Base-by-base conservation (phyloP, 2,888 invertebrate genomes). In the Drosophila nr. perissopoda region DNA sequence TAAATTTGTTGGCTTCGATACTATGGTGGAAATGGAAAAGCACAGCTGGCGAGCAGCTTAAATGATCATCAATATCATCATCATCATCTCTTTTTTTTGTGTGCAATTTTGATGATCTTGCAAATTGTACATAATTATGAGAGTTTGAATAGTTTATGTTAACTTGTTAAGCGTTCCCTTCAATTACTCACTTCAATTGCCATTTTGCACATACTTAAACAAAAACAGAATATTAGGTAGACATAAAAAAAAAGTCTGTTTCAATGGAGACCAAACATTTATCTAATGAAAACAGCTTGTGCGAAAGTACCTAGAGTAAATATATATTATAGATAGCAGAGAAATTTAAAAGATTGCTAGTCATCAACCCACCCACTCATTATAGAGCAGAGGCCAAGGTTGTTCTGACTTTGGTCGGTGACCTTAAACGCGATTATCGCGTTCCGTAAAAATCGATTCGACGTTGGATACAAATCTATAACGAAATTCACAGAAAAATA, bases 1-100 rank as follows among this genome's bases (percentile, higher is more conserved):
- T 82, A 85, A 85, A 83, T 67, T 85, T 85, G 82, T 79, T 74
- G 80, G 21, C 16, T 53, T 45, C 52, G 42, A 60, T 51, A 68
- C 58, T 68, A 27, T 49, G 58, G 53, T 54, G 45, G 33, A 21
- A 45, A 53, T 18, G 29, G 40, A 4, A 11, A 18, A 38, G 42
- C 58, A 51, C 51, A 42, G 45, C 33, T 72, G 38, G 31, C 38
- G 21, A 21, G 0, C 31, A 31, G 38, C 38, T 62, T 40, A 38
- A 65, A 49, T 63, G n/a, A 4, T 27, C 25, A 31, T 38, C 45
- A 42, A n/a, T 4, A 49, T 27, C 18, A 29, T 33, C 8, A 53
- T 34, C 34, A 34, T 53, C 33, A 18, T 34, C 16, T 7, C 13
- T 13, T 25, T 34, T 25, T 25, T 18, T 25, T 18, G 5, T 6